phyloP scores from a whole-genome alignment of 2,888 invertebrate genomes.

The Brachypalpus laphriformis region DNA sequence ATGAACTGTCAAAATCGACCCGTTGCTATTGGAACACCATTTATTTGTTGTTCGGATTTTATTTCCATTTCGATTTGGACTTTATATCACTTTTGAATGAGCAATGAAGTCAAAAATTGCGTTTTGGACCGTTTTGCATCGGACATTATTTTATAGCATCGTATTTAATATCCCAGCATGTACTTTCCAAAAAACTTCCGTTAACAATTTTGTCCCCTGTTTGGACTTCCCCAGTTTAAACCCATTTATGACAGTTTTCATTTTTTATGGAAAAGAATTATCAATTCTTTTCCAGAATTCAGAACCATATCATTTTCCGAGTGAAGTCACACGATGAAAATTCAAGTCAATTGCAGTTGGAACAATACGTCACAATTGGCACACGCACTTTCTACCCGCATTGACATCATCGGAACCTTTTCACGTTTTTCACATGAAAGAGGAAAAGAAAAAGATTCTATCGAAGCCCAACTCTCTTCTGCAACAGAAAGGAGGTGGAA shows the following conservation, averaged over 20 bases:
- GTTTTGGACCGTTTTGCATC: too few relatives aligned
- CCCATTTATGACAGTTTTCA: background rate
- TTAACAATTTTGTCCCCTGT: too few relatives aligned
- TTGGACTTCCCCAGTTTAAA: slow-evolving; percentile 1
- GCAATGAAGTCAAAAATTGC: too few relatives aligned
- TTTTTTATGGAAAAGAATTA: background rate
- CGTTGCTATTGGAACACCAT: too few relatives aligned
- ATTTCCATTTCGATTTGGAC: too few relatives aligned
- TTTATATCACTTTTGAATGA: too few relatives aligned
- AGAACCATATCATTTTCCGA: slow-evolving; percentile 55
- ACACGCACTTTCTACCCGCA: slow-evolving; percentile 53
- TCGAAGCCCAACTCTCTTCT: slow-evolving; percentile 24
- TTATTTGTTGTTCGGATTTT: too few relatives aligned
- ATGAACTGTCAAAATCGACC: too few relatives aligned
- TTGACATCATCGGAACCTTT: slow-evolving; percentile 14
- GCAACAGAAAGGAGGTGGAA: slow-evolving; percentile 67
- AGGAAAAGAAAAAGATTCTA: slow-evolving; percentile 27
- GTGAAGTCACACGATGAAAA: slow-evolving; percentile 44
- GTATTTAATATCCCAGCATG: too few relatives aligned
- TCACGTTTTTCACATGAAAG: slow-evolving; percentile 39
- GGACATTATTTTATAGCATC: too few relatives aligned
- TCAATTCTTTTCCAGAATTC: background rate
- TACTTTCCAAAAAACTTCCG: too few relatives aligned
- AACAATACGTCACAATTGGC: slow-evolving; percentile 72
- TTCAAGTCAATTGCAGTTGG: slow-evolving; percentile 62